phyloP scores from a whole-genome alignment of 2,888 invertebrate species.

The Andrena bucephala region DNA sequence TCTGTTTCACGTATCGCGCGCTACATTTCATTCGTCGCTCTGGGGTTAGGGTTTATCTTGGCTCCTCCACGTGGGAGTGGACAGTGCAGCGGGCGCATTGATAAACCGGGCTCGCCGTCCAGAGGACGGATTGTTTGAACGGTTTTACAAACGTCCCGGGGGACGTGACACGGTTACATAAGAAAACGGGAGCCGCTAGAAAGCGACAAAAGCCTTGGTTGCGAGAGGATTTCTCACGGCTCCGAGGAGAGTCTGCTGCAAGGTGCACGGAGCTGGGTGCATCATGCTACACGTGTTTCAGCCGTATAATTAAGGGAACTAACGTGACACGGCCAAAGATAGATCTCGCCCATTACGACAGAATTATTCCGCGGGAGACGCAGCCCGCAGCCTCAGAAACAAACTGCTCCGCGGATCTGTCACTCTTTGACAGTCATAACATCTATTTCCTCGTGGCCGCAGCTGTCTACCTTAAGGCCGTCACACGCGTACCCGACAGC shows the following conservation, averaged over 20 bases:
- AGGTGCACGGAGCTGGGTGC: conserved; percentile 26
- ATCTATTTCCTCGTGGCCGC: conserved; percentile 62
- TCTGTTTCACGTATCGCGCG: background rate
- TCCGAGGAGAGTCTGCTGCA: conserved; percentile 10
- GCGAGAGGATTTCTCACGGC: conserved; percentile 55
- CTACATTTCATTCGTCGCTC: background rate
- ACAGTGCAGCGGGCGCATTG: background rate
- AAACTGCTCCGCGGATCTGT: conserved; percentile 42
- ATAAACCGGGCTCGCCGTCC: background rate
- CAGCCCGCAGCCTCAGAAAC: conserved; percentile 1
- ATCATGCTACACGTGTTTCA: conserved; percentile 41
- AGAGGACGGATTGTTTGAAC: background rate
- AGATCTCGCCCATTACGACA: conserved; percentile 35
- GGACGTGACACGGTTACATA: conserved; percentile 19
- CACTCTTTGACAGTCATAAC: conserved; percentile 60
- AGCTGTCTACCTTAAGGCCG: conserved; percentile 67
- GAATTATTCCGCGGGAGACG: conserved; percentile 12
- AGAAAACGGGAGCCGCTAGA: conserved; percentile 12
- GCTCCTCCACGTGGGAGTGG: background rate
- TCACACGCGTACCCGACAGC: conserved; percentile 14
- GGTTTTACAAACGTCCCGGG: background rate
- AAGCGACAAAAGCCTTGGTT: conserved; percentile 54
- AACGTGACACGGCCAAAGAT: conserved; percentile 52
- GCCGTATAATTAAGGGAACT: conserved; percentile 63
- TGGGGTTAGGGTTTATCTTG: background rate